A percentile compares a stretch with the other conserved stretches of the same genome.
Conservation (phyloP, 1,140 invertebrate species). For the Drosophila tropicalis region DNA sequence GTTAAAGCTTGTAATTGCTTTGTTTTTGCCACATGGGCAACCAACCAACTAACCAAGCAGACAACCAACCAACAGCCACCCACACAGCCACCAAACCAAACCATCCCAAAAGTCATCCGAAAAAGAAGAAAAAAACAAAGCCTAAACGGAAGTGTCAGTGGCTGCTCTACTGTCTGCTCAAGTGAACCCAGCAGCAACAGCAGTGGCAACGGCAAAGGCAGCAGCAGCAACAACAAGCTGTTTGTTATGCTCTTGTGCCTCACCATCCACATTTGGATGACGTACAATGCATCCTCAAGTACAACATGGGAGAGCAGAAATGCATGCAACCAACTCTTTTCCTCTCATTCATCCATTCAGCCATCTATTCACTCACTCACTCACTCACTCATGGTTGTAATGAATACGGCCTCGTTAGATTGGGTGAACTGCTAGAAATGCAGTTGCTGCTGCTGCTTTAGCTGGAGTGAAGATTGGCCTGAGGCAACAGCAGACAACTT, state of each 20-base stretch:
- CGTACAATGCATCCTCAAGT: slow-evolving; percentile 22
- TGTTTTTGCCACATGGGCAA: slow-evolving; percentile 55
- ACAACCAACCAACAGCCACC: not conserved
- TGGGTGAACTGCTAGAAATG: slow-evolving; percentile 16
- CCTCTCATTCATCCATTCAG: slow-evolving; percentile 3
- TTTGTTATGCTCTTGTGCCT: slow-evolving; percentile 62
- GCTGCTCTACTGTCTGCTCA: slow-evolving; percentile 68
- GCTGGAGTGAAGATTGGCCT: slow-evolving; percentile 20
- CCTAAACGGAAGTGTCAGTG: slow-evolving; percentile 75
- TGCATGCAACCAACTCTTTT: not conserved
- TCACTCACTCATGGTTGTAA: slow-evolving; percentile 43
- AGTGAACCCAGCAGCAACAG: slow-evolving; percentile 44
- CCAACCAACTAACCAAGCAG: slow-evolving; percentile 21
- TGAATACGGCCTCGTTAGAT: slow-evolving; percentile 68
- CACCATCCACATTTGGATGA: slow-evolving; percentile 35
- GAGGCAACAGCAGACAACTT: slow-evolving; percentile 56
- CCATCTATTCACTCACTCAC: not conserved
- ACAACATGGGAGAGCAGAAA: slow-evolving; percentile 26
- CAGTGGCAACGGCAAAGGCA: slow-evolving; percentile 1
- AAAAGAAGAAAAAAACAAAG: slow-evolving; percentile 66
- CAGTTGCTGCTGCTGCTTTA: slow-evolving; percentile 44
- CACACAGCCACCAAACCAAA: slow-evolving; percentile 14
- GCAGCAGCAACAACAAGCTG: slow-evolving; percentile 61
- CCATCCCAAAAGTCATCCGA: slow-evolving; percentile 25
- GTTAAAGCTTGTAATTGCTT: slow-evolving; percentile 75